Conservation (phyloP, 2,797 vertebrate species). For the Phoebastria nigripes region DNA sequence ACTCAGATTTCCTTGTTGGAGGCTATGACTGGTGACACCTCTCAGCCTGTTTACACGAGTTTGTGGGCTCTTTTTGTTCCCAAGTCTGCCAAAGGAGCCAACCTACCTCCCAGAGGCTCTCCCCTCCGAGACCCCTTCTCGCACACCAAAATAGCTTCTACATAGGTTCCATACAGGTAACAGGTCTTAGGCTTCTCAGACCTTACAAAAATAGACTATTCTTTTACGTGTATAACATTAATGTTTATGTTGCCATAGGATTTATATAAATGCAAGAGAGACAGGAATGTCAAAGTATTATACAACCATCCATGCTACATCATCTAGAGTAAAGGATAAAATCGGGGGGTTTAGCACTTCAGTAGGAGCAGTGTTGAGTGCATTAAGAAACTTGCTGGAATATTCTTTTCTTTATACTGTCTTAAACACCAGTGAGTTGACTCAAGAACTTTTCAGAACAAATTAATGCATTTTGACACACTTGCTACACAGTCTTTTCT, state of each 20-base stretch:
- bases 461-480: background rate
- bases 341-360: accelerated
- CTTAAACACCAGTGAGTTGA: background rate
- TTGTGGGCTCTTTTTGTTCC: background rate
- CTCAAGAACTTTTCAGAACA: background rate
- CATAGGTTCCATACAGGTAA: background rate
- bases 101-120: background rate
- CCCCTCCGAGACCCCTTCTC: background rate
- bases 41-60: background rate
- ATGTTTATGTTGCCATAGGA: background rate
- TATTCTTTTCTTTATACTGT: background rate
- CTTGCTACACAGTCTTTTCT: background rate
- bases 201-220: background rate
- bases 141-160: background rate
- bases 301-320: background rate
- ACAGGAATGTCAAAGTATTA: background rate
- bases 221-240: accelerated
- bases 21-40: background rate
- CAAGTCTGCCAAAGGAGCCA: background rate
- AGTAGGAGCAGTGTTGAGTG: background rate
- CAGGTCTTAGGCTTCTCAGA: background rate
- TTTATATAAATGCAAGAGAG: background rate
- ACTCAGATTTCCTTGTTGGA: background rate
- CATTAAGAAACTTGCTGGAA: background rate
- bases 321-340: background rate